Conservation (phyloP, 2,888 invertebrate genomes). For the Fragum sueziense region DNA sequence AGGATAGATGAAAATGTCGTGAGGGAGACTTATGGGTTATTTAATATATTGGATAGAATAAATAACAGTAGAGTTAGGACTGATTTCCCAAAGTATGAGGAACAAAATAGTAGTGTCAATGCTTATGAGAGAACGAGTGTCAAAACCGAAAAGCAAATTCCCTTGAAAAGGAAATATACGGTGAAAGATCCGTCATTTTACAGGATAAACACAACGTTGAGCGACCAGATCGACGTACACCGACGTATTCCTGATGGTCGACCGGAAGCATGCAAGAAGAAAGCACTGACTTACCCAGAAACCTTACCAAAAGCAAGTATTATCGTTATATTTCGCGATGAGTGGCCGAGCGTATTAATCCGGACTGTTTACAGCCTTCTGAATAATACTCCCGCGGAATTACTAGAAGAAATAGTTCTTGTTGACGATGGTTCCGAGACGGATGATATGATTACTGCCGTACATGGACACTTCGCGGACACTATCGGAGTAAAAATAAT, state of each 20-base stretch:
- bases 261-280: constrained; percentile 31
- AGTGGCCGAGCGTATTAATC: constrained; percentile 42
- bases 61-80: too few species aligned
- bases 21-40: too few species aligned
- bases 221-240: constrained; percentile 37
- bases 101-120: too few species aligned
- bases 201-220: constrained; percentile 42
- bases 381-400: constrained; percentile 23
- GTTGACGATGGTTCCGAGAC: constrained; percentile 51
- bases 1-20: too few species aligned
- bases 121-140: too few species aligned
- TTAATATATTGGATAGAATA: too few species aligned
- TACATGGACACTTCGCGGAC: constrained; percentile 33
- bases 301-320: constrained; percentile 31
- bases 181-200: constrained; percentile 3
- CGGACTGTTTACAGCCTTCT: constrained; percentile 49
- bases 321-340: constrained; percentile 50
- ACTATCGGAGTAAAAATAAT: constrained; percentile 33
- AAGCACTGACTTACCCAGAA: constrained; percentile 26
- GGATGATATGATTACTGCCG: constrained; percentile 12
- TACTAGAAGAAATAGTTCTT: constrained; percentile 40
- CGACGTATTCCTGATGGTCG: constrained; percentile 36
- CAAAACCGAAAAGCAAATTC: too few species aligned
- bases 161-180: too few species aligned
- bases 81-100: too few species aligned